Conservation (phyloP, 2,113 vertebrate species). For the Atractosteus spatula region DNA sequence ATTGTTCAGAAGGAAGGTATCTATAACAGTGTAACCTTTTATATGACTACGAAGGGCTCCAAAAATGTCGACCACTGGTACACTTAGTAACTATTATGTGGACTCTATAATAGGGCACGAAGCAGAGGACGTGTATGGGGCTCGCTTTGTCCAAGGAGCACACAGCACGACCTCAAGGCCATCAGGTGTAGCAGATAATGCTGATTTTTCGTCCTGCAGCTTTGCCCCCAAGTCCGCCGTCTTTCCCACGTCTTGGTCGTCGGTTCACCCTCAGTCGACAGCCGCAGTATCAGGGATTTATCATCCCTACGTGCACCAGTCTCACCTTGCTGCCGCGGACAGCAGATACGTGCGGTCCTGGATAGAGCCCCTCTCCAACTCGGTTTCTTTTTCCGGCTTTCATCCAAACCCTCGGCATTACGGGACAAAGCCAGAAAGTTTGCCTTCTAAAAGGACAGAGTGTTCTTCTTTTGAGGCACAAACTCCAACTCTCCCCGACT, state of each 20-base stretch:
- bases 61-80: conserved; percentile 95
- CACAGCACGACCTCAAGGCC: conserved; percentile 84
- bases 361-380: conserved; percentile 84
- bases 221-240: conserved; percentile 91
- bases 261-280: conserved; percentile 81
- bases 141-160: conserved; percentile 83
- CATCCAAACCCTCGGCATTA: conserved; percentile 76
- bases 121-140: conserved; percentile 86
- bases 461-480: conserved; percentile 75
- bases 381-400: conserved; percentile 76
- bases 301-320: conserved; percentile 86
- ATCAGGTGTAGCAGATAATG: conserved; percentile 83
- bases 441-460: conserved; percentile 75
- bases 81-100: conserved; percentile 95
- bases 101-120: conserved; percentile 95
- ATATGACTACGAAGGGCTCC: conserved; percentile 86
- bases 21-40: conserved; percentile 89
- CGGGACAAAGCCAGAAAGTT: conserved; percentile 80
- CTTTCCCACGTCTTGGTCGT: conserved; percentile 88
- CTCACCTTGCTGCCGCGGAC: conserved; percentile 81
- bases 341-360: conserved; percentile 91
- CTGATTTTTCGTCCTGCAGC: conserved; percentile 91
- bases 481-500: conserved; percentile 72
- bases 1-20: conserved; percentile 92
- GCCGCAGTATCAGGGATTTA: conserved; percentile 85